Conservation (phyloP, 2,797 vertebrate genomes). For the Leptodactylus fallax region DNA sequence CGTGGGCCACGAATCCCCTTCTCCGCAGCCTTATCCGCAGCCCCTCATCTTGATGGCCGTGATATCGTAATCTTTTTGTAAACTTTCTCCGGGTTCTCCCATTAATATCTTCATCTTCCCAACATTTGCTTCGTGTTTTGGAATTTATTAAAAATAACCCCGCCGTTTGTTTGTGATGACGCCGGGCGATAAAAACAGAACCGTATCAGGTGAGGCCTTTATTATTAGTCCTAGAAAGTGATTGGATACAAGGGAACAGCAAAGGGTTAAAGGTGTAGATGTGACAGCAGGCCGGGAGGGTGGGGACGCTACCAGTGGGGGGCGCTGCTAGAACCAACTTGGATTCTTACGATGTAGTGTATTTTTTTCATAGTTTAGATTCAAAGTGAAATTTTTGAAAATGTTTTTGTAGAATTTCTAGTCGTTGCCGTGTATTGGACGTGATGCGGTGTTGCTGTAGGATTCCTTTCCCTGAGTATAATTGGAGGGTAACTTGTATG, state of each 20-base stretch:
- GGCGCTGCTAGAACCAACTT: neutral
- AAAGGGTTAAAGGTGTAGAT: neutral
- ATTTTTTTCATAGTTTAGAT: neutral
- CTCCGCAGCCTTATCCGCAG: neutral
- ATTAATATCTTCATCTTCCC: neutral
- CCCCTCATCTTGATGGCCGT: neutral
- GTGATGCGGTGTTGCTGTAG: no score
- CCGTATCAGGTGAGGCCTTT: neutral
- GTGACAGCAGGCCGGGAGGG: neutral
- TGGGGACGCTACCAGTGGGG: neutral
- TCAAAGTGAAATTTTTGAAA: neutral
- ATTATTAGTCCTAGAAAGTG: neutral
- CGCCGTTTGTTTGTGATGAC: conserved; percentile 22
- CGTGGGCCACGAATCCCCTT: conserved; percentile 1
- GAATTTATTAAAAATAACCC: conserved; percentile 41
- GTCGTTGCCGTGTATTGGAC: no score
- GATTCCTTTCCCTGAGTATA: no score
- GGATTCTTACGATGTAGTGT: neutral
- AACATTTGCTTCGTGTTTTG: conserved; percentile 25
- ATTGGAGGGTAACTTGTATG: no score
- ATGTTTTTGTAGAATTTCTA: neutral
- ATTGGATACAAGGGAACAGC: neutral
- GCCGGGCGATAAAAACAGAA: neutral
- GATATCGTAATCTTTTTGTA: conserved; percentile 15
- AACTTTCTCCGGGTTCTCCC: conserved; percentile 2